Evolutionary conservation across 1,140 invertebrate species (phyloP).

Genomic region (Euura lappo): DNA sequence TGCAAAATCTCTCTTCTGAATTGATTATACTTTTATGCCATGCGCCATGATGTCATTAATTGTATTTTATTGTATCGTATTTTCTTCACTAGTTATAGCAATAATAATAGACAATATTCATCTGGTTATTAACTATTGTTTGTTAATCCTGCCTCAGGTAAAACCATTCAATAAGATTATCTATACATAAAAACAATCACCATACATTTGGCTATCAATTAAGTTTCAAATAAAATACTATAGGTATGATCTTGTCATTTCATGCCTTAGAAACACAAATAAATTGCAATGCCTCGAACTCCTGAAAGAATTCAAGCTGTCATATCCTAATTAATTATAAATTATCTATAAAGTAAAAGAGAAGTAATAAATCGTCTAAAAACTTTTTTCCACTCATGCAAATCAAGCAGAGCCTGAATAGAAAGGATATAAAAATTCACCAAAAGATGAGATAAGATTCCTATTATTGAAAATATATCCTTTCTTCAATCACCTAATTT

Average conservation of each 20-base stretch:
- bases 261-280: too few relatives aligned
- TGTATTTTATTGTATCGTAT: not conserved
- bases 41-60: not conserved
- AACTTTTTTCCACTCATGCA: too few relatives aligned
- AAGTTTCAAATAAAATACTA: not conserved
- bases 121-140: not conserved
- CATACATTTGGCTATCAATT: not conserved
- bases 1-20: not conserved
- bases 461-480: not conserved
- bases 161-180: not conserved
- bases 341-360: too few relatives aligned
- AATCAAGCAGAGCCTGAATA: too few relatives aligned
- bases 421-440: not conserved
- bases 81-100: not conserved
- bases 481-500: not conserved
- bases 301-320: too few relatives aligned
- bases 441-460: not conserved
- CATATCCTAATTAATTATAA: too few relatives aligned
- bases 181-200: not conserved
- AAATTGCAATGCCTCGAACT: too few relatives aligned
- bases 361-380: too few relatives aligned
- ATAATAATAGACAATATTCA: constrained; percentile 1
- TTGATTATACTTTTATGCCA: too few relatives aligned
- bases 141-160: not conserved
- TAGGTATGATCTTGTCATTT: too few relatives aligned